phyloP scores from a whole-genome alignment of 2,113 vertebrate species.

The Rhipidura dahli region DNA sequence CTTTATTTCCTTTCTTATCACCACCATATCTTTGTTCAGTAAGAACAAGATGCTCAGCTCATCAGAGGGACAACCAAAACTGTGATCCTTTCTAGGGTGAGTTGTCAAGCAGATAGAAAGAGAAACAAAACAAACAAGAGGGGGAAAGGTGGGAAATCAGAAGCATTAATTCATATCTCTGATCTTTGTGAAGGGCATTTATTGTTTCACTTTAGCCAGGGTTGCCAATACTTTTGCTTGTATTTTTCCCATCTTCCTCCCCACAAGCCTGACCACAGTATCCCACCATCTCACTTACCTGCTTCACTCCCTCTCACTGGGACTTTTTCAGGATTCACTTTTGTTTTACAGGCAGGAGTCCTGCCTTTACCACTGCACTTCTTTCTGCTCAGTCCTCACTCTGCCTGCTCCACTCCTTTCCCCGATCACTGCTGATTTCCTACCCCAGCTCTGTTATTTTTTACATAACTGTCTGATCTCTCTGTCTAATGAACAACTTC shows the following conservation, averaged over 20 bases:
- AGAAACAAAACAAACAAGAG: background rate
- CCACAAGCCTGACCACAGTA: background rate
- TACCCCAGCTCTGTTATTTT: background rate
- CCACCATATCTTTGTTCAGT: background rate
- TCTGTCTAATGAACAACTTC: background rate
- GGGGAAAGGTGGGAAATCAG: background rate
- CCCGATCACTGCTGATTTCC: background rate
- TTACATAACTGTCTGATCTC: background rate
- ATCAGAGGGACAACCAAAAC: background rate
- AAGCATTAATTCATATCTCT: background rate
- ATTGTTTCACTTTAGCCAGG: background rate
- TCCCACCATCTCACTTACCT: background rate
- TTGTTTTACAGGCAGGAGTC: background rate
- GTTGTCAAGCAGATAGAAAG: background rate
- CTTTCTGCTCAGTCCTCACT: background rate
- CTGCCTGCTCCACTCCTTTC: background rate
- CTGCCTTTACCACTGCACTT: background rate
- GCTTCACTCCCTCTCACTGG: background rate
- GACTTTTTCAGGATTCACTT: background rate
- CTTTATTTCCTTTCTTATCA: background rate
- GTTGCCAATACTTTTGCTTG: background rate
- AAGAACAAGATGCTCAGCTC: background rate
- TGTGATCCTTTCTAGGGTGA: accelerated
- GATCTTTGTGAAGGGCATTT: background rate
- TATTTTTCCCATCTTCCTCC: background rate